These are phyloP conservation scores for Papilio aristodemus DNA, from an alignment of 1,140 invertebrate species.

Conservation along the genomic window DNA sequence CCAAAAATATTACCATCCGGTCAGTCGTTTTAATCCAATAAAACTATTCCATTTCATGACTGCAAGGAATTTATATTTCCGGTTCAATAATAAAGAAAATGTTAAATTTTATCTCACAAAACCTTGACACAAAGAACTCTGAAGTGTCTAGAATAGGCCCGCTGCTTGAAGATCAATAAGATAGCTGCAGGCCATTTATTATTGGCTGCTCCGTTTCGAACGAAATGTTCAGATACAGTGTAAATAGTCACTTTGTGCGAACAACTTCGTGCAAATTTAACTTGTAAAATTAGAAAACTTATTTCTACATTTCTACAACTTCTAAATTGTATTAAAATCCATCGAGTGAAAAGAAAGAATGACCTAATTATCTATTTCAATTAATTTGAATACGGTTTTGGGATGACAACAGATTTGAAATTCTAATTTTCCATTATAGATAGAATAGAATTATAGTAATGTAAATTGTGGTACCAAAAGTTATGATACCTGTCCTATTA, in stretches of 20 bases:
- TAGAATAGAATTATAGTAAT: no score
- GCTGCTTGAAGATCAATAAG: constrained; percentile 17
- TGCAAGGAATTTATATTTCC: no score
- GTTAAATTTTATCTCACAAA: constrained; percentile 4
- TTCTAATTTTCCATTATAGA: no score
- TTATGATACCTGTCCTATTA: no score
- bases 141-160: constrained; percentile 19
- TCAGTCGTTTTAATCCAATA: no score
- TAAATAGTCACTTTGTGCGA: not conserved
- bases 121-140: constrained; percentile 20
- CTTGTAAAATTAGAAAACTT: constrained; percentile 15
- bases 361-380: not conserved
- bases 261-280: constrained; percentile 15
- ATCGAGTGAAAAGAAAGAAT: not conserved
- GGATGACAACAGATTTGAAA: no score
- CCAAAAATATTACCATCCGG: no score
- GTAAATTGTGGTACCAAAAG: no score
- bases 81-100: not conserved
- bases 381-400: not conserved
- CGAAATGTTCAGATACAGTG: constrained; percentile 4
- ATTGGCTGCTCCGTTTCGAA: not conserved
- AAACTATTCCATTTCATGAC: no score
- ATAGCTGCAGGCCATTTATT: constrained; percentile 23
- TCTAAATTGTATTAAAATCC: constrained; percentile 9
- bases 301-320: not conserved